Evolutionary conservation across 2,888 invertebrate genomes (phyloP).

Genomic region (Magallana nippona): DNA sequence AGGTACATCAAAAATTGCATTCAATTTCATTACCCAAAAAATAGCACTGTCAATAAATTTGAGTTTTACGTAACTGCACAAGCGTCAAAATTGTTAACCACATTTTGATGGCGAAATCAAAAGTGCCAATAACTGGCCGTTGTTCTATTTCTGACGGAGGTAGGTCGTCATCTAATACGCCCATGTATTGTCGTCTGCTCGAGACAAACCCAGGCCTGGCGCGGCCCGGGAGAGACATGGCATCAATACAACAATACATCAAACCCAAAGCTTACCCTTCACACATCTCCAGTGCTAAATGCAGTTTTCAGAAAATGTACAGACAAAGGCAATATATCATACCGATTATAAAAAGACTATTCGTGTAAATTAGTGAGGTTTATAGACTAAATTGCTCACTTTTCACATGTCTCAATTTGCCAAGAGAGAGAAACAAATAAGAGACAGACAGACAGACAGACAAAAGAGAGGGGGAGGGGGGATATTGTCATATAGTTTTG

Average conservation of each 20-base stretch:
- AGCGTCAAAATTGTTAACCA: constrained; percentile 4
- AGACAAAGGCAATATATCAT: background rate
- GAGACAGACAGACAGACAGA: too few species aligned
- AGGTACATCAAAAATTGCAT: background rate
- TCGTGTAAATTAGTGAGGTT: too few species aligned
- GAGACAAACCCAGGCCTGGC: constrained; percentile 13
- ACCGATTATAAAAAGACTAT: background rate
- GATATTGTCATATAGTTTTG: too few species aligned
- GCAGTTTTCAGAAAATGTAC: background rate
- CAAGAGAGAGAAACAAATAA: too few species aligned
- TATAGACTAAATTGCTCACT: too few species aligned
- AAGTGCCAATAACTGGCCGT: constrained; percentile 7
- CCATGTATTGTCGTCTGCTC: background rate
- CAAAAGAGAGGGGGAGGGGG: too few species aligned
- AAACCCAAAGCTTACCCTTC: background rate
- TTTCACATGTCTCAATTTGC: too few species aligned
- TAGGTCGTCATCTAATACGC: constrained; percentile 19
- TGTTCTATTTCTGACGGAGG: constrained; percentile 24
- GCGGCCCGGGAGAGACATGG: constrained; percentile 6
- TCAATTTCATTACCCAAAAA: background rate
- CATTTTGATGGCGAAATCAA: constrained; percentile 9
- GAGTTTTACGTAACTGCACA: constrained; percentile 7
- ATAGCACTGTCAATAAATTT: constrained; percentile 2
- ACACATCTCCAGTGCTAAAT: background rate
- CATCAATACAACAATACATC: constrained; percentile 4